A percentile compares a stretch with the other conserved stretches of the same genome.
These are phyloP conservation scores for Scaptomyza tumidula DNA, from an alignment of 2,888 invertebrate genomes.

Conservation along the genomic window DNA sequence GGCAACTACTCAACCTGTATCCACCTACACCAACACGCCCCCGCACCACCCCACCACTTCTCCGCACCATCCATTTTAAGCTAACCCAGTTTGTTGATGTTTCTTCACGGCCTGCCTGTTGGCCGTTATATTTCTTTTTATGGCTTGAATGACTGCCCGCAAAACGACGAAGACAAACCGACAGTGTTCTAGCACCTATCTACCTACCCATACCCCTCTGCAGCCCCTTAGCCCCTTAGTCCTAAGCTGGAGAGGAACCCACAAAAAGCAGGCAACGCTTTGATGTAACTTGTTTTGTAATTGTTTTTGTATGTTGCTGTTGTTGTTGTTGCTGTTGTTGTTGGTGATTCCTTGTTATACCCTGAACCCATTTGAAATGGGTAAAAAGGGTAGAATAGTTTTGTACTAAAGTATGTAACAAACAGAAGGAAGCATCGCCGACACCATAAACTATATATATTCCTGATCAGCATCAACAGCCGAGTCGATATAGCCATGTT, in stretches of 20 bases:
- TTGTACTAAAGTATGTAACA: too few species aligned
- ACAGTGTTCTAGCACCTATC: constrained; percentile 8
- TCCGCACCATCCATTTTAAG: background rate
- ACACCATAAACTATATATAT: too few species aligned
- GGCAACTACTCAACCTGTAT: constrained; percentile 51
- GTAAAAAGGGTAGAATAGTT: too few species aligned
- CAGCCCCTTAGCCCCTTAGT: background rate
- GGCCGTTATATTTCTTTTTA: constrained; percentile 71
- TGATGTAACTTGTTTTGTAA: constrained; percentile 73
- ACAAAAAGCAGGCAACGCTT: constrained; percentile 44
- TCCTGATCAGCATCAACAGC: too few species aligned
- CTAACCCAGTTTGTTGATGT: constrained; percentile 71
- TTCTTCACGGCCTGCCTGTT: constrained; percentile 61
- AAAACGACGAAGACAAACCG: constrained; percentile 66
- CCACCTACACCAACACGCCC: background rate
- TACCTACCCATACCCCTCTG: background rate
- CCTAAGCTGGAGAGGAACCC: constrained; percentile 14
- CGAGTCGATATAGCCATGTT: too few species aligned
- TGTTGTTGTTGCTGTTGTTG: constrained; percentile 17
- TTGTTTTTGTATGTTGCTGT: constrained; percentile 66
- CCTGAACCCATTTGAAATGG: too few species aligned
- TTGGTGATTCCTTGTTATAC: constrained; percentile 17
- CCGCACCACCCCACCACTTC: too few species aligned
- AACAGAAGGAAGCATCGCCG: too few species aligned
- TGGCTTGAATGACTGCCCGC: constrained; percentile 72